Base-by-base conservation (phyloP, 2,113 vertebrate genomes). In the Nothocercus nigrocapillus region DNA sequence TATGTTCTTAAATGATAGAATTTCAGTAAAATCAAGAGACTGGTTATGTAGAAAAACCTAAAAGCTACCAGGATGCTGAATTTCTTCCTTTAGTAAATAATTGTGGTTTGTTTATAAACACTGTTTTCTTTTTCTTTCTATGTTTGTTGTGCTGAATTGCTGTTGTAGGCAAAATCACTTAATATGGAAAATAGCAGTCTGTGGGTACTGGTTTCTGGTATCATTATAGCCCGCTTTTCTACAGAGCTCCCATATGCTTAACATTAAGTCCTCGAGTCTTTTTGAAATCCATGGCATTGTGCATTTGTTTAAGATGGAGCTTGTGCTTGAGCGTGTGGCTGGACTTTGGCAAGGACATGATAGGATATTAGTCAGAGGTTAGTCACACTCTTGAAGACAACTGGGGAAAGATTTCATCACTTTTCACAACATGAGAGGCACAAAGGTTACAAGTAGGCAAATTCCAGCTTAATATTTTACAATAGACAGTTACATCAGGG, bases 1-100 rank as follows among this genome's bases (percentile, higher is more conserved):
- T 79, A 11, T 42, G 88, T 63, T 91, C 66, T 14, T 85, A 95
- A 93, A 94, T 70, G 89, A 84, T 56, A 87, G 92, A 91, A 91
- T 82, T 93, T 68, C 62, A 93, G 64, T 59, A 86, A 84, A 93
- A 92, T 2, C 74, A 68, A 56, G 87, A 75, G 81, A 69, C 45
- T 82, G 91, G 68, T 76, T 86, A 90, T 72, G 22, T 58, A 90
- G 84, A 84, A 95, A 88, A 97, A 67, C 66, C 64, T 28, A 64
- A 88, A 67, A 75, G 49, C 45, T 91, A 67, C 28, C 28, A 61
- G 11, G 85, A 56, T 30, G 32, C 64, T 68, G 21, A 84, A 66
- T 89, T 54, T 28, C 30, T 89, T 90, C 67, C 82, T 51, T 75
- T 72, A 74, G 58, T 30, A 96, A 90, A 88, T 91, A 91, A 90